These are phyloP conservation scores for Meloidogyne hapla DNA, from an alignment of 1,140 invertebrate species.

Conservation along the genomic window DNA sequence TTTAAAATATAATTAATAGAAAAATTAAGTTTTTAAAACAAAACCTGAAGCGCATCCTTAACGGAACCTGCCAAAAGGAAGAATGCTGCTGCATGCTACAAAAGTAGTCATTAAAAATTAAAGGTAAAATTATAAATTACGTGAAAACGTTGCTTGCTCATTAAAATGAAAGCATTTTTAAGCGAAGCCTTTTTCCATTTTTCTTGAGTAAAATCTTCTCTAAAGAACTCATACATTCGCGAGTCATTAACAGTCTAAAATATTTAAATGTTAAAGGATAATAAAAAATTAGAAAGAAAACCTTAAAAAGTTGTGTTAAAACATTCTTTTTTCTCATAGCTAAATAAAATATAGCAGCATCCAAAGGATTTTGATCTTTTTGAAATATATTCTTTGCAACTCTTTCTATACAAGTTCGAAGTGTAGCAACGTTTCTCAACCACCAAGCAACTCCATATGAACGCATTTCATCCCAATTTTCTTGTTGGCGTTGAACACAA, in stretches of 20 bases:
- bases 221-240: constrained; percentile 90
- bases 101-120: neutral
- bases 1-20: no score
- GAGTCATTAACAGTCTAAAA: constrained; percentile 74
- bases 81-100: constrained; percentile 77
- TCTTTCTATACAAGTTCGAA: constrained; percentile 85
- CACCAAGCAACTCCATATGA: constrained; percentile 95
- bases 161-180: constrained; percentile 92
- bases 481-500: constrained; percentile 69
- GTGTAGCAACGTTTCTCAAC: constrained; percentile 80
- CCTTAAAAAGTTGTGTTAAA: constrained; percentile 87
- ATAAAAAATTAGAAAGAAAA: constrained; percentile 62
- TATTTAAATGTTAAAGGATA: constrained; percentile 53
- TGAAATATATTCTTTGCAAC: constrained; percentile 65
- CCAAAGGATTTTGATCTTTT: constrained; percentile 82
- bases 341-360: constrained; percentile 93
- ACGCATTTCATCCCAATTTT: constrained; percentile 84
- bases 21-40: no score
- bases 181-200: constrained; percentile 91
- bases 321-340: constrained; percentile 98
- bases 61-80: constrained; percentile 89
- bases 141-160: constrained; percentile 90
- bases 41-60: constrained; percentile 88
- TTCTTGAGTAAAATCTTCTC: constrained; percentile 86
- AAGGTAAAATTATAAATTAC: neutral